Base-by-base conservation (phyloP, 1,140 invertebrate species). In the Lepidurus couesii region DNA sequence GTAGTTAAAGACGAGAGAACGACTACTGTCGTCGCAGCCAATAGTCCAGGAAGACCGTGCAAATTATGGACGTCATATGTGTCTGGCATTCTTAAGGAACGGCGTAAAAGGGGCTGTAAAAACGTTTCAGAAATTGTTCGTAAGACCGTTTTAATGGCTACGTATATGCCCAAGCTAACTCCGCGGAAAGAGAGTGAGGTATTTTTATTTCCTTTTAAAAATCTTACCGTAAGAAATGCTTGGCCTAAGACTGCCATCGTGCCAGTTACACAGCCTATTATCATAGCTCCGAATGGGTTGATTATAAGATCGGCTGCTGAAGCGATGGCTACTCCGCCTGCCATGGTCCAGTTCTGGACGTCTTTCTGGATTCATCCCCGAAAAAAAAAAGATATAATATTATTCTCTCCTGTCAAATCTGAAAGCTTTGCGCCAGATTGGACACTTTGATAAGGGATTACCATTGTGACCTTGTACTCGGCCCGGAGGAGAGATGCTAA, bases 41-140 rank as follows among this genome's bases (percentile, higher is more conserved):
- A 85, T 5, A 98, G 83, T 13, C 93, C 96, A 0, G 96, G 96
- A 91, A 98, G 95, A 0, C 96, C 96, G 83, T 98, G 96, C 9
- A 98, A 88, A 86, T 98, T 98, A 86, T 98, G 90, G 0, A 98
- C 95, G 2, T 96, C 96, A 84, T 96, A 98, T 1, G 95, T 98
- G 84, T 98, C 96, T 83, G 94, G 91, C 45, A 98, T 86, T 75
- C 90, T 88, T 5, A 93, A 83, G 21, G 53, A 65, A 65, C 53
- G 53, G 53, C 53, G 53, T 65, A 65, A 65, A 65, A 65, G 16
- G 53, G 53, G 53, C 53, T 65, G 21, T 65, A 65, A 65, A 34
- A 65, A 21, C n/a, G 53, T 65, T 65, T 65, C 16, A 65, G 53
- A 65, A 65, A 34, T 34, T 4, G 34, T 34, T 34, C 34, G 34